Conservation (phyloP, 2,888 invertebrate genomes). For the Apantesis nais region DNA sequence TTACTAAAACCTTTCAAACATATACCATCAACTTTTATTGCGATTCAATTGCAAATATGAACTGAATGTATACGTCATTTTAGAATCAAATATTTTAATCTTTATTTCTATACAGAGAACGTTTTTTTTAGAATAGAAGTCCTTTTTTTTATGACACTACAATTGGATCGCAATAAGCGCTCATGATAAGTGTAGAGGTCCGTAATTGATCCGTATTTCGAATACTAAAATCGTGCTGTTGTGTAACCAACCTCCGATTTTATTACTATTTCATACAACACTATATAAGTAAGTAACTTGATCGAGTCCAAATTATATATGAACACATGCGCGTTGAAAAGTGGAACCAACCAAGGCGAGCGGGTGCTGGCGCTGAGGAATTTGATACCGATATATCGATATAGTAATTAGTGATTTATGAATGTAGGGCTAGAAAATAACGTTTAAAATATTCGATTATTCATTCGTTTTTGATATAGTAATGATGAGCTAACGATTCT, state of each 20-base stretch:
- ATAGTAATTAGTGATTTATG: constrained; percentile 32
- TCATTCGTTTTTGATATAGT: background rate
- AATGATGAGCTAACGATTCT: background rate
- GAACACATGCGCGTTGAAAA: constrained; percentile 33
- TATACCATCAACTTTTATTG: no score
- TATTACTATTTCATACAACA: constrained; percentile 1
- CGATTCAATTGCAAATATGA: no score
- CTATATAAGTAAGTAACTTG: constrained; percentile 1
- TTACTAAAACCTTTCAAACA: no score
- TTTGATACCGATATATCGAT: constrained; percentile 31
- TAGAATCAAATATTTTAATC: no score
- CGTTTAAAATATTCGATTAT: background rate
- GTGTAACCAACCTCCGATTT: background rate
- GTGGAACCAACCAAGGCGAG: constrained; percentile 39
- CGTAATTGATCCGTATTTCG: background rate
- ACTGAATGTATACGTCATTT: no score
- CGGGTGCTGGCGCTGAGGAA: constrained; percentile 28
- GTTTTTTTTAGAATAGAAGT: no score
- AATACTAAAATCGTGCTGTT: background rate
- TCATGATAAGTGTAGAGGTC: no score
- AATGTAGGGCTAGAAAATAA: constrained; percentile 4
- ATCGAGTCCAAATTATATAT: constrained; percentile 11
- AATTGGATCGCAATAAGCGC: no score
- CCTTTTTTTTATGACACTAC: no score
- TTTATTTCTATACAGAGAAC: no score